These are phyloP conservation scores for Clarias fuscus DNA, from an alignment of 2,797 vertebrate genomes.

Conservation along the genomic window DNA sequence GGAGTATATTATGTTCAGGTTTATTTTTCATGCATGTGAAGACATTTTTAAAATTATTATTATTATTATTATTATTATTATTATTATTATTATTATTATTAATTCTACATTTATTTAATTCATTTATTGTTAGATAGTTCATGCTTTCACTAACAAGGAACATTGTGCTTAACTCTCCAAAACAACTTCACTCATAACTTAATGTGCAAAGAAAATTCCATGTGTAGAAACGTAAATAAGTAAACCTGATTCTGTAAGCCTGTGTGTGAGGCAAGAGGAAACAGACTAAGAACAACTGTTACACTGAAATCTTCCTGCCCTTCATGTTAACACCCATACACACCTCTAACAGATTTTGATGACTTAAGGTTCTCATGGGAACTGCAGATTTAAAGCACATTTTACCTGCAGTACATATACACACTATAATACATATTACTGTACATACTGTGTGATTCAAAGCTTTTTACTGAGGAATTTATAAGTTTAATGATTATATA, in stretches of 20 bases:
- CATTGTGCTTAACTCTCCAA: background rate
- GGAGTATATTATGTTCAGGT: background rate
- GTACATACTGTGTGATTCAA: background rate
- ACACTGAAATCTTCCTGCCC: constrained; percentile 12
- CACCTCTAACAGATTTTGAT: background rate
- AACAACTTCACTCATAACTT: background rate
- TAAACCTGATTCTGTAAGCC: background rate
- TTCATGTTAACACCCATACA: background rate
- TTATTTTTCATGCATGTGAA: background rate
- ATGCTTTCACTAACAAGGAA: background rate
- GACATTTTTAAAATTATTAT: background rate
- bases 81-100: background rate
- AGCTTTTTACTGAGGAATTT: background rate
- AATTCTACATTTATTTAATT: background rate
- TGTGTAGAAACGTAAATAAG: background rate
- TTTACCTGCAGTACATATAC: background rate
- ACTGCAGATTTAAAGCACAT: background rate
- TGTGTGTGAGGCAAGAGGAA: constrained; percentile 2
- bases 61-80: background rate
- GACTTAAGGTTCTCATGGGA: background rate
- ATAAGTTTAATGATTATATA: background rate
- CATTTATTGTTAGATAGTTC: background rate
- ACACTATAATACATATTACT: background rate
- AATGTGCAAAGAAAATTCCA: background rate
- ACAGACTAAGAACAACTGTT: background rate